These are phyloP conservation scores for Drosophila yakuba DNA, from an alignment of 1,140 invertebrate genomes.

Conservation along the genomic window DNA sequence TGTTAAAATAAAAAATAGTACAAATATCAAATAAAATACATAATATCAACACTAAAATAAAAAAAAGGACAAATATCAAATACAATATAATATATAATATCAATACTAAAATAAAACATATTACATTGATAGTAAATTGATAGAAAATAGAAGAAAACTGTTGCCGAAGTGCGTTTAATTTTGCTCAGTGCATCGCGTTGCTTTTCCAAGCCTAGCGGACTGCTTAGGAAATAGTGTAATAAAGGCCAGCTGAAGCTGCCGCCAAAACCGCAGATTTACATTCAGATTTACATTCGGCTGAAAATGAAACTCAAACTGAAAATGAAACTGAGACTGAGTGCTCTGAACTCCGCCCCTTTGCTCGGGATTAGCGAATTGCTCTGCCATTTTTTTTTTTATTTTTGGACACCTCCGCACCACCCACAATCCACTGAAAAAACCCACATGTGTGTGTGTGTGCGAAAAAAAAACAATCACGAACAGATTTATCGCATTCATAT, in stretches of 20 bases:
- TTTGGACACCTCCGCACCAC: constrained; percentile 45
- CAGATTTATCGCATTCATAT: constrained; percentile 84
- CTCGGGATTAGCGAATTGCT: constrained; percentile 74
- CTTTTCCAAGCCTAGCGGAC: constrained; percentile 33
- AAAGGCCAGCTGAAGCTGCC: constrained; percentile 68
- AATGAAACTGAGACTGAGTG: constrained; percentile 2
- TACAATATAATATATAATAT: too few relatives aligned
- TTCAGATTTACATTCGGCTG: constrained; percentile 25
- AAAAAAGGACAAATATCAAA: too few relatives aligned
- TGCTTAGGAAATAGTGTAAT: constrained; percentile 73
- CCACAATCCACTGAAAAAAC: not conserved
- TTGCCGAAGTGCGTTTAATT: not conserved
- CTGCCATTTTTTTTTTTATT: constrained; percentile 57
- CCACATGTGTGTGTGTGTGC: not conserved
- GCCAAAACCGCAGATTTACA: constrained; percentile 22
- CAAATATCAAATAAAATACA: too few relatives aligned
- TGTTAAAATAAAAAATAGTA: too few relatives aligned
- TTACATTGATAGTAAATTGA: too few relatives aligned
- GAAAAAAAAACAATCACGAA: constrained; percentile 79
- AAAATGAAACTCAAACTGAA: constrained; percentile 10
- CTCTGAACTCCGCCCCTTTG: not conserved
- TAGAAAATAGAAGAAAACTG: too few relatives aligned
- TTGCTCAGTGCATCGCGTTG: not conserved
- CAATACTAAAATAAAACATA: too few relatives aligned
- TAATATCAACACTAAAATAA: too few relatives aligned